These are phyloP conservation scores for Peromyscus maniculatus DNA, from an alignment of 2,113 vertebrate species.

Conservation along the genomic window DNA sequence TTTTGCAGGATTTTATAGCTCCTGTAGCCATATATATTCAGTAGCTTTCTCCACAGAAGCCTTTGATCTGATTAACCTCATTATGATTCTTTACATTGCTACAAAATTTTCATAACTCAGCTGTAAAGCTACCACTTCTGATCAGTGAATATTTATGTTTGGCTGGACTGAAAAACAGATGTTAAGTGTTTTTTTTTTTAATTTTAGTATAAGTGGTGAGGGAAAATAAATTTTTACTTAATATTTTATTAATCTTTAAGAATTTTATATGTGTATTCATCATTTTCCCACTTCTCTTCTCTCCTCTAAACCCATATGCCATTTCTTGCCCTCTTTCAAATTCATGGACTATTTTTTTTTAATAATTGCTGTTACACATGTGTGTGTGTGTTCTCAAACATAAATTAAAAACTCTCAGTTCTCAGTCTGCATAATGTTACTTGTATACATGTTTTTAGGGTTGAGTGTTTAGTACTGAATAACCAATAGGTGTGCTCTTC, in stretches of 20 bases:
- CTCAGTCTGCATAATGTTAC: background rate
- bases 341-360: background rate
- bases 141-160: constrained; percentile 27
- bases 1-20: background rate
- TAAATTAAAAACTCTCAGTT: background rate
- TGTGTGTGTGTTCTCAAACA: background rate
- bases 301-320: background rate
- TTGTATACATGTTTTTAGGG: background rate
- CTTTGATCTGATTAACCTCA: background rate
- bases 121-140: background rate
- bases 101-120: background rate
- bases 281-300: background rate
- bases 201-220: background rate
- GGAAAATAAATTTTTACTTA: no score
- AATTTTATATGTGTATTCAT: background rate
- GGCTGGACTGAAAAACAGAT: background rate
- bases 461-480: background rate
- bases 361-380: background rate
- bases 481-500: background rate
- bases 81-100: background rate
- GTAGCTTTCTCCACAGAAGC: background rate
- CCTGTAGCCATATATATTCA: background rate
- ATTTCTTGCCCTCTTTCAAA: background rate
- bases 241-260: background rate
- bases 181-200: background rate